phyloP scores from a whole-genome alignment of 2,113 vertebrate genomes.

The Catharus fuscescens region DNA sequence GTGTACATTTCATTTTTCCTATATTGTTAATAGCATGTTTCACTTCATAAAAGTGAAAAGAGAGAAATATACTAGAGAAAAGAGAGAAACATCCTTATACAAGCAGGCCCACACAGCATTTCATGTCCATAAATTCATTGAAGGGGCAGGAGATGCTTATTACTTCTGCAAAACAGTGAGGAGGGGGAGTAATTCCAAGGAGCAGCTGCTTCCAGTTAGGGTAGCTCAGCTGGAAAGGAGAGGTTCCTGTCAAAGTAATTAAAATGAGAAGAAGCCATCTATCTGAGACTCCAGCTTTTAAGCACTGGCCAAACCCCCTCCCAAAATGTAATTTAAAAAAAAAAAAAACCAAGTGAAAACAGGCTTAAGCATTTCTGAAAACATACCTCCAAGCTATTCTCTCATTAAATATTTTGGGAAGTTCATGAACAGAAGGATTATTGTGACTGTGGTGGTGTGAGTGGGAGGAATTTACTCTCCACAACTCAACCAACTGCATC shows the following conservation, averaged over 20 bases:
- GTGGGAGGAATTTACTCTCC: conserved; percentile 36
- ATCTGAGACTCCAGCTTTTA: conserved; percentile 22
- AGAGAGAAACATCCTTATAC: neutral
- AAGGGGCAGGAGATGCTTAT: neutral
- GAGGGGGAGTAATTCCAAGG: conserved; percentile 12
- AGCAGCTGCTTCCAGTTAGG: conserved; percentile 37
- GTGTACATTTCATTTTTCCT: neutral
- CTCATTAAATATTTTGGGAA: conserved; percentile 66
- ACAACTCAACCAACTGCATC: conserved; percentile 39
- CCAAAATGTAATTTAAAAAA: neutral
- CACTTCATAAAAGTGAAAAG: neutral
- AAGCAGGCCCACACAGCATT: neutral
- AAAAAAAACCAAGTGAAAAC: conserved; percentile 17
- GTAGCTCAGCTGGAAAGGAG: conserved; percentile 36
- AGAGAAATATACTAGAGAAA: neutral
- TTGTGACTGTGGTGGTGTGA: conserved; percentile 27
- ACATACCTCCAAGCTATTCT: conserved; percentile 55
- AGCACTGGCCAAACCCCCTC: conserved; percentile 1
- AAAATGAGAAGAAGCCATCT: neutral
- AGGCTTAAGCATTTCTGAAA: conserved; percentile 35
- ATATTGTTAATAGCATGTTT: neutral
- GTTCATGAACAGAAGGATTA: conserved; percentile 58
- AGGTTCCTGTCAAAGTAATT: conserved; percentile 33
- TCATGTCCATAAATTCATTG: neutral
- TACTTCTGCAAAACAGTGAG: neutral